Conservation (phyloP, 2,888 invertebrate species). For the Eutolmus rufibarbis region DNA sequence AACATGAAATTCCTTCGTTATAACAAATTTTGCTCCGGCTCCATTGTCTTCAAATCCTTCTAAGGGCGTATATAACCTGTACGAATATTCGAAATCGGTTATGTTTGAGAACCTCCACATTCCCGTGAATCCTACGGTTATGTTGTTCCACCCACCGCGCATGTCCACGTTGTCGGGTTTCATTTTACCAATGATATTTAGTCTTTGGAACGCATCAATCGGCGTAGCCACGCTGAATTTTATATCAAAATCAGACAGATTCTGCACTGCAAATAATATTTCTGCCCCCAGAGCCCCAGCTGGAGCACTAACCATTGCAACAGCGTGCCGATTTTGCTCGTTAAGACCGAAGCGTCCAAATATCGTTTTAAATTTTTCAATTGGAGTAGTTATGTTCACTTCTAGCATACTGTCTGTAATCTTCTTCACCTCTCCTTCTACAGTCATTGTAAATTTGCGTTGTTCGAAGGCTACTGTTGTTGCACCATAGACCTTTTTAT, state of each 20-base stretch:
- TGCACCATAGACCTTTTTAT: constrained; percentile 72
- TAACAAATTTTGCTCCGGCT: constrained; percentile 70
- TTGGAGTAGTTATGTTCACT: constrained; percentile 78
- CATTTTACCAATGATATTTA: constrained; percentile 74
- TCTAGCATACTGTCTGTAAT: constrained; percentile 78
- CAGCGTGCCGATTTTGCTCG: constrained; percentile 73
- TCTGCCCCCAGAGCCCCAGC: constrained; percentile 76
- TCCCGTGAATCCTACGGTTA: constrained; percentile 79
- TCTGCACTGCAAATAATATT: constrained; percentile 69
- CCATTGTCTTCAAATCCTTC: constrained; percentile 80
- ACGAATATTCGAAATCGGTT: constrained; percentile 79
- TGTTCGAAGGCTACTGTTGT: constrained; percentile 76
- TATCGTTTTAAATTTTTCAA: constrained; percentile 71
- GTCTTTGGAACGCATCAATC: constrained; percentile 72
- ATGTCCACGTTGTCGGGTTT: constrained; percentile 76
- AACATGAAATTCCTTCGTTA: constrained; percentile 71
- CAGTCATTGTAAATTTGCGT: constrained; percentile 71
- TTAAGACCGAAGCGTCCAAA: constrained; percentile 76
- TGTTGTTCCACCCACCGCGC: constrained; percentile 76
- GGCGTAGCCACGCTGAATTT: constrained; percentile 78
- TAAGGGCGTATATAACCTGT: constrained; percentile 79
- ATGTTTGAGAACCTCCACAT: constrained; percentile 70
- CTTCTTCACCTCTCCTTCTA: constrained; percentile 74
- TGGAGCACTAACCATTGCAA: constrained; percentile 76
- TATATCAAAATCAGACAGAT: constrained; percentile 74